Conservation (phyloP, 2,888 invertebrate genomes). For the Drosophila birchii region DNA sequence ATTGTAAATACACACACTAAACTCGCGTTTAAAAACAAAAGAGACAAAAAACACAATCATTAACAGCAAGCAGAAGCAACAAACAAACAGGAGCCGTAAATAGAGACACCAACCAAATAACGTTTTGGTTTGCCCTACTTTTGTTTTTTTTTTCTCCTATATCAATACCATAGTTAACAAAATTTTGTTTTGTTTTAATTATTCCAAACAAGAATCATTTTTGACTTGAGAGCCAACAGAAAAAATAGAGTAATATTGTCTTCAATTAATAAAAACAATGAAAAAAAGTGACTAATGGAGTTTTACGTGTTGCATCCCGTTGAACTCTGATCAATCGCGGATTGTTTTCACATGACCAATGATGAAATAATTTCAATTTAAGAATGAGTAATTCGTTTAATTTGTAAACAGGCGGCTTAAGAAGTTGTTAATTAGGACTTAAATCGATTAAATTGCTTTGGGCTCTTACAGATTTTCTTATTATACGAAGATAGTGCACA, state of each 20-base stretch:
- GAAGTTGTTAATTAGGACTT: neutral
- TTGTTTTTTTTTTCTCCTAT: neutral
- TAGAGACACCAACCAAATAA: neutral
- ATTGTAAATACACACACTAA: slow-evolving; percentile 38
- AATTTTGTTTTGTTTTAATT: neutral
- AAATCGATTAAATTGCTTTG: neutral
- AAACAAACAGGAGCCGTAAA: neutral
- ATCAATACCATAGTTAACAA: neutral
- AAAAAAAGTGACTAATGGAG: neutral
- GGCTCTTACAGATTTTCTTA: neutral
- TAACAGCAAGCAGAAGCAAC: slow-evolving; percentile 9
- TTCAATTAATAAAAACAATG: slow-evolving; percentile 20
- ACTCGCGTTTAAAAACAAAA: slow-evolving; percentile 17
- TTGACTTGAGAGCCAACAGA: slow-evolving; percentile 23
- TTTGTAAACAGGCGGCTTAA: neutral
- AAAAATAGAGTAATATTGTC: neutral
- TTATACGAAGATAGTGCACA: neutral
- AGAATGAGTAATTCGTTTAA: slow-evolving; percentile 4
- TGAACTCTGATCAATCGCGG: neutral
- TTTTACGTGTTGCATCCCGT: neutral
- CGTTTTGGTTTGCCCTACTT: neutral
- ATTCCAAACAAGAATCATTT: neutral
- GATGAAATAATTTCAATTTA: neutral
- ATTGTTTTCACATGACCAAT: neutral
- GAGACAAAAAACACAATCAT: slow-evolving; percentile 15